Evolutionary conservation across 2,113 vertebrate species (phyloP).

Genomic region (Tupaia tana): DNA sequence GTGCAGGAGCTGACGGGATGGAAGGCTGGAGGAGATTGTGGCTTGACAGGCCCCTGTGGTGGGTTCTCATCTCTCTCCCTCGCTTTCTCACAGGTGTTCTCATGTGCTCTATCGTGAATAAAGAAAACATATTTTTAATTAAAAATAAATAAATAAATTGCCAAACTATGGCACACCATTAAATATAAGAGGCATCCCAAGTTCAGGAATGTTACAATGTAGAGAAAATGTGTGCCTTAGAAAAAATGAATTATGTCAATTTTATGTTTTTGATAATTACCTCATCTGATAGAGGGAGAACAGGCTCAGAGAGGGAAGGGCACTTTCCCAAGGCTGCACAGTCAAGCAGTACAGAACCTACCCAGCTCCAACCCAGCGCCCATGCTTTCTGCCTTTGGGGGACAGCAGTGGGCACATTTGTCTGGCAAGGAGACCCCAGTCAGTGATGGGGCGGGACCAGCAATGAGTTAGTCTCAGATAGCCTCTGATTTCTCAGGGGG

Average conservation of each 20-base stretch:
- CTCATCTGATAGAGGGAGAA: neutral
- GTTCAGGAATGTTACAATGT: neutral
- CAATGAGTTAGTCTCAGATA: neutral
- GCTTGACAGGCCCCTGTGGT: too few species aligned
- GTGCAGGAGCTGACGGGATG: too few species aligned
- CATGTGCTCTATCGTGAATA: too few species aligned
- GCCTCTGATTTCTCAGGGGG: neutral
- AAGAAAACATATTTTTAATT: too few species aligned
- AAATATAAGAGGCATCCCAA: neutral
- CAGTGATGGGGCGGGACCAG: neutral
- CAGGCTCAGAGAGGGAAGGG: neutral
- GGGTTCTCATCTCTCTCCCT: too few species aligned
- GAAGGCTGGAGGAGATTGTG: too few species aligned
- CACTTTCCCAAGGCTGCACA: neutral
- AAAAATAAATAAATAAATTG: too few species aligned
- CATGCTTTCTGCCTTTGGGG: rapidly evolving
- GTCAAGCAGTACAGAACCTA: neutral
- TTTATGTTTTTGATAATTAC: neutral
- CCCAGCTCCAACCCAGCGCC: neutral
- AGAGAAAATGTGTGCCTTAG: neutral
- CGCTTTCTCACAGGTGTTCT: too few species aligned
- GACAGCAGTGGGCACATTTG: neutral
- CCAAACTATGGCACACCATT: neutral
- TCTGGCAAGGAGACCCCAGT: neutral
- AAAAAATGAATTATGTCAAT: neutral